A percentile compares a stretch with the other conserved stretches of the same genome.
phyloP scores from a whole-genome alignment of 2,888 invertebrate genomes.

The Altica lythri region DNA sequence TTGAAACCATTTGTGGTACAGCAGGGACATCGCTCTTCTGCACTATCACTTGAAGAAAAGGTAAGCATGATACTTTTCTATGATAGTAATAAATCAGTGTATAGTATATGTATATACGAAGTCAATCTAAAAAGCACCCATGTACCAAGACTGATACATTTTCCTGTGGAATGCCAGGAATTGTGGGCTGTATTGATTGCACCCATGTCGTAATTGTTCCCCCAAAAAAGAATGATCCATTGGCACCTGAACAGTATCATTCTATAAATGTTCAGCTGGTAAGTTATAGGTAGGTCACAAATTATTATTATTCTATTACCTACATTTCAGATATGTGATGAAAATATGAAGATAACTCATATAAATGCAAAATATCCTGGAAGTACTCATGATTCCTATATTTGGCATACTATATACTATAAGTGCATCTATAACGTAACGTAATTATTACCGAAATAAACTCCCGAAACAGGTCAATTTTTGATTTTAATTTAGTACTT shows the following conservation, averaged over 20 bases:
- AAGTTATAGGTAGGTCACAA: conserved; percentile 10
- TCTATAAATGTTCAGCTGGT: conserved; percentile 42
- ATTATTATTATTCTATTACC: conserved; percentile 4
- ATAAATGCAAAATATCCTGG: conserved; percentile 26
- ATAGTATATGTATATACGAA: too few species aligned
- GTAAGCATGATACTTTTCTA: conserved; percentile 1
- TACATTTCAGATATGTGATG: conserved; percentile 22
- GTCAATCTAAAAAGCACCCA: too few species aligned
- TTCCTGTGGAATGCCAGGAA: conserved; percentile 31
- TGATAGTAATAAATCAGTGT: conserved; percentile 4
- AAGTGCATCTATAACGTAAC: background rate
- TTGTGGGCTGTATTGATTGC: conserved; percentile 39
- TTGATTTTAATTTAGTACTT: background rate
- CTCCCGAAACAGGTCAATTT: background rate
- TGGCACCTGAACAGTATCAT: conserved; percentile 41
- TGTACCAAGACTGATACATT: too few species aligned
- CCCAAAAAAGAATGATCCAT: conserved; percentile 32
- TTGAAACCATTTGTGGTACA: conserved; percentile 5
- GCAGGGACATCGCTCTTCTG: conserved; percentile 11
- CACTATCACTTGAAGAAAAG: conserved; percentile 10
- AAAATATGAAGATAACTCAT: conserved; percentile 19
- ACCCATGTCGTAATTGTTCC: conserved; percentile 43
- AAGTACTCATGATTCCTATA: conserved; percentile 20
- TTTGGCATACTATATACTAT: conserved; percentile 15
- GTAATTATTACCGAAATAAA: background rate